Base-by-base conservation (phyloP, 2,797 vertebrate species). In the Gymnopithys bicolor region DNA sequence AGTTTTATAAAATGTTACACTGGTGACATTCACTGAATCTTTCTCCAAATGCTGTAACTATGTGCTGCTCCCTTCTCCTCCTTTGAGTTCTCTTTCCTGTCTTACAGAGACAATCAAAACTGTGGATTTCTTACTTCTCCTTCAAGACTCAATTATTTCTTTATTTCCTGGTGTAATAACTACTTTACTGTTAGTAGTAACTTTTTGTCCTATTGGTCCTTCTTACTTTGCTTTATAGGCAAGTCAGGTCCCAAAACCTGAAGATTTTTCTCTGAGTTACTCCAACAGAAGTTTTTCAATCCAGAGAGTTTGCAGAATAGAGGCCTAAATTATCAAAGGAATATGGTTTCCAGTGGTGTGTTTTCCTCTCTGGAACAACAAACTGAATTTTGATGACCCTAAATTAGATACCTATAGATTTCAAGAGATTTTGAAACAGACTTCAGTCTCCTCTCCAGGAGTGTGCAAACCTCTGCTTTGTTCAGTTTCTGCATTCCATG, bases 131-230 rank as follows among this genome's bases (percentile, higher is more conserved):
- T 71, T 8, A 32, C 8, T 75, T 62, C 14, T 56, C 83, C 87
- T 55, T 62, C 35, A 35, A 11, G 5, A n/a, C 7, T 74, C 2
- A 58, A 25, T 35, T 60, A 1, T 66, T 90, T 92, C 43, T 60
- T 84, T 62, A 7, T 2, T 79, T 75, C 30, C 62, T 75, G 15
- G 19, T 45, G 8, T 22, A 73, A 46, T 11, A 35, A 27, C 39
- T 66, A 5, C 14, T 81, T 84, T 41, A 75, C 9, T 59, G 19
- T 30, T 53, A 19, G 41, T 19, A 37, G n/a, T 24, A 71, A 35
- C 5, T 56, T 90, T 82, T 45, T 1, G 0, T 74, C 13, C 15
- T 2, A 0, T 45, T 73, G 18, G 19, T 62, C 58, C 2, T 1
- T 33, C 12, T 91, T 64, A 27, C 35, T 84, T 92, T 70, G 5